Conservation (phyloP, 2,113 vertebrate species). For the Antennarius striatus region DNA sequence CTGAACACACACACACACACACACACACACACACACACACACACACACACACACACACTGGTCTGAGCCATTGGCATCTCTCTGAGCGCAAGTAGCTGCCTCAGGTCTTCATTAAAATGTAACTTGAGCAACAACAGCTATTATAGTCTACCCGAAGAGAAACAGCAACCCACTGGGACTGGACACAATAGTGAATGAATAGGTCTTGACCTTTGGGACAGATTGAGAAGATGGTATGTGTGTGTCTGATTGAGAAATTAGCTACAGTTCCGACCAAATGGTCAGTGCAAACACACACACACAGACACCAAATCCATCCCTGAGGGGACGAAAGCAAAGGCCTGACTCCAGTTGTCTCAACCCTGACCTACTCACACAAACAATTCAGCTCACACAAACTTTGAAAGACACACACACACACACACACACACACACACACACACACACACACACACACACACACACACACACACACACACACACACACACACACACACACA, state of each 20-base stretch:
- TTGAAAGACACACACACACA: background rate
- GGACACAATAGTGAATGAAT: conserved; percentile 72
- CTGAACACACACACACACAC: no score
- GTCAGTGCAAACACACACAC: conserved; percentile 57
- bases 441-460: no score
- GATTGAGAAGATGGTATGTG: conserved; percentile 73
- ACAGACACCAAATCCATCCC: conserved; percentile 62
- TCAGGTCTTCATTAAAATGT: conserved; percentile 61
- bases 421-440: no score
- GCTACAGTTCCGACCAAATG: conserved; percentile 78
- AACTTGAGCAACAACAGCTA: conserved; percentile 54
- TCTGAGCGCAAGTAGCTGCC: conserved; percentile 45
- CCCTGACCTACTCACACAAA: conserved; percentile 74
- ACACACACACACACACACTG: background rate
- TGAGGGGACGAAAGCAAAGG: conserved; percentile 74
- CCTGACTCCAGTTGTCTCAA: conserved; percentile 81
- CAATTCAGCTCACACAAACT: conserved; percentile 49
- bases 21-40: no score
- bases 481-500: conserved; percentile 21
- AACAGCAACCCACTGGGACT: conserved; percentile 65
- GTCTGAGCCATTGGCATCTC: conserved; percentile 35
- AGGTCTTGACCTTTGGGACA: conserved; percentile 68
- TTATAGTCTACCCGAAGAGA: conserved; percentile 59
- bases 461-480: conserved; percentile 20
- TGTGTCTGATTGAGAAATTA: conserved; percentile 80